Evolutionary conservation across 1,140 invertebrate species (phyloP).

Genomic region (Drosophila kepulauana): DNA sequence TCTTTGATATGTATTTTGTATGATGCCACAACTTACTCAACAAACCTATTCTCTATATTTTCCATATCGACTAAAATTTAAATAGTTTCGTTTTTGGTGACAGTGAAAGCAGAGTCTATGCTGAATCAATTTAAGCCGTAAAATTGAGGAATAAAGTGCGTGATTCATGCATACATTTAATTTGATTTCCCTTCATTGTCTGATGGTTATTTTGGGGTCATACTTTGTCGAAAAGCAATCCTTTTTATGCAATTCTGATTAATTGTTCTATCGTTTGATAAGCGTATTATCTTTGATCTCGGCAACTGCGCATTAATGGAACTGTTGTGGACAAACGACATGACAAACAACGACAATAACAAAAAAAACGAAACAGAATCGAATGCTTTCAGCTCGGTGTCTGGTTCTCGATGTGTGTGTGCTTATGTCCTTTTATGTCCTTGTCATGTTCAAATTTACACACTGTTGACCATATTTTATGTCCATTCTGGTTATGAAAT

Average conservation of each 20-base stretch:
- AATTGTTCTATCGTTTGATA: slow-evolving; percentile 25
- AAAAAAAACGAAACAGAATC: slow-evolving; percentile 11
- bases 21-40: slow-evolving; percentile 6
- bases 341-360: slow-evolving; percentile 47
- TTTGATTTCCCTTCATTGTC: not conserved
- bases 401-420: slow-evolving; percentile 10
- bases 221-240: not conserved
- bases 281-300: slow-evolving; percentile 17
- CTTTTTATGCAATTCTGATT: slow-evolving; percentile 17
- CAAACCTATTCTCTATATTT: not conserved
- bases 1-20: not conserved
- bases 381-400: slow-evolving; percentile 49
- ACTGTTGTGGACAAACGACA: slow-evolving; percentile 24
- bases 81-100: slow-evolving; percentile 1
- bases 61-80: slow-evolving; percentile 4
- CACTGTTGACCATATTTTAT: slow-evolving; percentile 82
- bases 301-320: slow-evolving; percentile 19
- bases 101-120: slow-evolving; percentile 4
- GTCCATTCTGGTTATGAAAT: slow-evolving; percentile 83
- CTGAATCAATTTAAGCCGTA: too few species aligned
- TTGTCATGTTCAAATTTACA: slow-evolving; percentile 77
- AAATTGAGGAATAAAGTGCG: not conserved
- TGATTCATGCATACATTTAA: not conserved
- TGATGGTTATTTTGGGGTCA: not conserved
- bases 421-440: slow-evolving; percentile 56